Conservation (phyloP, 2,888 invertebrate genomes). For the Caenorhabditis becei region DNA sequence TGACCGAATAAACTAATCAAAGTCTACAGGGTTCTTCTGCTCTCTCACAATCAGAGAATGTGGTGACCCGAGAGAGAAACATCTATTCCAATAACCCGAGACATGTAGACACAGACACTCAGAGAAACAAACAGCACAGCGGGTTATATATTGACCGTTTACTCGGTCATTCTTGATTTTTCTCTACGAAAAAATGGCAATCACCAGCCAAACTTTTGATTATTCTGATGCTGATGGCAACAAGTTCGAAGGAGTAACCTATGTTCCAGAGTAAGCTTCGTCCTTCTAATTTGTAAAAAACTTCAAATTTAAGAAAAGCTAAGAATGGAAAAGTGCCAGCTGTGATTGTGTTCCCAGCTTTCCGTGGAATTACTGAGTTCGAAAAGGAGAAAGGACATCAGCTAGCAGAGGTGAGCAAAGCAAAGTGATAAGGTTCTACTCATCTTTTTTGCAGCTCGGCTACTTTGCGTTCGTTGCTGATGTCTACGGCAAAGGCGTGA, state of each 20-base stretch:
- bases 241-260: constrained; percentile 65
- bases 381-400: constrained; percentile 72
- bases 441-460: constrained; percentile 75
- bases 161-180: constrained; percentile 4
- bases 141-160: constrained; percentile 19
- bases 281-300: background rate
- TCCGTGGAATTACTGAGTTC: constrained; percentile 72
- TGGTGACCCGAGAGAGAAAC: constrained; percentile 1
- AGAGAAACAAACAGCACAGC: constrained; percentile 34
- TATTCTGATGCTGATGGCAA: constrained; percentile 56
- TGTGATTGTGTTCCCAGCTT: constrained; percentile 76
- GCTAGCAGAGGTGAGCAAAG: constrained; percentile 70
- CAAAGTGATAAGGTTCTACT: no score
- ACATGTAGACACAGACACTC: constrained; percentile 24
- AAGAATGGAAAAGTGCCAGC: constrained; percentile 63
- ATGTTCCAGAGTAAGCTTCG: constrained; percentile 59
- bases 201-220: constrained; percentile 32
- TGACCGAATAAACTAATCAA: no score
- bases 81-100: constrained; percentile 3
- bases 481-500: constrained; percentile 76
- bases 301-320: constrained; percentile 8
- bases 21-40: background rate
- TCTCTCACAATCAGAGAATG: no score
- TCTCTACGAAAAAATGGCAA: constrained; percentile 22
- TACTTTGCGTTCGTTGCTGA: constrained; percentile 78